These are phyloP conservation scores for Saturnia japonica DNA, from an alignment of 2,888 invertebrate species.

Conservation along the genomic window DNA sequence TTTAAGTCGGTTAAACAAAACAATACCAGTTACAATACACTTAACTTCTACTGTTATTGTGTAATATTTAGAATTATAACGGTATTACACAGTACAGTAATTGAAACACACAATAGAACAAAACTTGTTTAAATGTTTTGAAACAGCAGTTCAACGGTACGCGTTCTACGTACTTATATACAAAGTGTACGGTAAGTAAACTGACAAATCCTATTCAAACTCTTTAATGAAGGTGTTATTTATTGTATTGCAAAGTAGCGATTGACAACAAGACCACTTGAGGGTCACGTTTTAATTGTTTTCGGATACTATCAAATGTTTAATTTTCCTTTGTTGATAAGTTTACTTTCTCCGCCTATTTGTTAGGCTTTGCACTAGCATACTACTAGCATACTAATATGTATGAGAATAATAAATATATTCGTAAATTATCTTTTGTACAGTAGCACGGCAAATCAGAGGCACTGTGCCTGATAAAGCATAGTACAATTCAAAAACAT, in stretches of 20 bases:
- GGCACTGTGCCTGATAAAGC: too few relatives aligned
- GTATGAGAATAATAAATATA: too few relatives aligned
- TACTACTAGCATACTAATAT: too few relatives aligned
- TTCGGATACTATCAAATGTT: neutral
- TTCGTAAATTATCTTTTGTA: too few relatives aligned
- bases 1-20: too few relatives aligned
- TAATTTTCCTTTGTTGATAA: too few relatives aligned
- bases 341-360: too few relatives aligned
- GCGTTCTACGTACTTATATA: neutral
- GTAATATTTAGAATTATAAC: neutral
- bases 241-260: neutral
- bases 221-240: neutral
- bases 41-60: neutral
- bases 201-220: neutral
- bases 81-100: neutral
- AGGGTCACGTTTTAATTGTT: too few relatives aligned
- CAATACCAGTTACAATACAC: too few relatives aligned
- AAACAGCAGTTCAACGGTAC: constrained; percentile 5
- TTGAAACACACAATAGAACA: constrained; percentile 6
- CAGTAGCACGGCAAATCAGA: too few relatives aligned
- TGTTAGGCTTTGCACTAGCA: too few relatives aligned
- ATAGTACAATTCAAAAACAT: too few relatives aligned
- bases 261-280: neutral
- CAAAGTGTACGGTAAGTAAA: neutral
- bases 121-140: constrained; percentile 11